phyloP scores from a whole-genome alignment of 2,113 vertebrate genomes.

The Apistogramma diplotaenia region DNA sequence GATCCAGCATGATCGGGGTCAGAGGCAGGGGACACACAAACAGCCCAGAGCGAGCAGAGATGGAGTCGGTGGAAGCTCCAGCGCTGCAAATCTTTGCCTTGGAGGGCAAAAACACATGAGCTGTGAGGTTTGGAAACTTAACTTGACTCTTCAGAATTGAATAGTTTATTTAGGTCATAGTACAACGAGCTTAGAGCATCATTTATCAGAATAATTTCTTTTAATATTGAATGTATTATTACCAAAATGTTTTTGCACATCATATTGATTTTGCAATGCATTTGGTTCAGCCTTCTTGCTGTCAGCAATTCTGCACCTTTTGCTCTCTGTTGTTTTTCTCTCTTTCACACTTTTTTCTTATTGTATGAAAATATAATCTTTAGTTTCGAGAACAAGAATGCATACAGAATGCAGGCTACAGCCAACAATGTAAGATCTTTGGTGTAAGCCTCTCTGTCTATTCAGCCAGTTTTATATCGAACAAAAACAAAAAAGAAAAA shows the following conservation, averaged over 20 bases:
- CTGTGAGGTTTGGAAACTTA: neutral
- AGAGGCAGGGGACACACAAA: slow-evolving; percentile 49
- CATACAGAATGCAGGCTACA: too few relatives aligned
- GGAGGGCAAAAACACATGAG: slow-evolving; percentile 1
- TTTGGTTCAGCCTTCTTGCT: neutral
- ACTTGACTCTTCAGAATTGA: neutral
- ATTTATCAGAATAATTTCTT: neutral
- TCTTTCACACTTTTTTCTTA: neutral
- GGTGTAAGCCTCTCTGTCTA: neutral
- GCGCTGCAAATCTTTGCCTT: slow-evolving; percentile 10
- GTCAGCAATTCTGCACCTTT: neutral
- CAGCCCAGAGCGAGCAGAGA: slow-evolving; percentile 35
- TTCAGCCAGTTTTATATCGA: neutral
- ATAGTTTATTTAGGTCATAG: neutral
- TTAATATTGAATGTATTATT: neutral
- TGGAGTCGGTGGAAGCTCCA: neutral
- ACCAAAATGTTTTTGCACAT: neutral
- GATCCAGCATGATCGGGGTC: slow-evolving; percentile 39
- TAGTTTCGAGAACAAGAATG: neutral
- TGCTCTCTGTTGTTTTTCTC: neutral
- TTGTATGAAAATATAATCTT: fast-evolving
- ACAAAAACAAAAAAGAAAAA: neutral
- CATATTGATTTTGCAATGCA: neutral
- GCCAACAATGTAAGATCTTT: too few relatives aligned
- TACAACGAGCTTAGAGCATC: neutral